Evolutionary conservation across 1,140 invertebrate species (phyloP).

Genomic region (Cydia pomonella): DNA sequence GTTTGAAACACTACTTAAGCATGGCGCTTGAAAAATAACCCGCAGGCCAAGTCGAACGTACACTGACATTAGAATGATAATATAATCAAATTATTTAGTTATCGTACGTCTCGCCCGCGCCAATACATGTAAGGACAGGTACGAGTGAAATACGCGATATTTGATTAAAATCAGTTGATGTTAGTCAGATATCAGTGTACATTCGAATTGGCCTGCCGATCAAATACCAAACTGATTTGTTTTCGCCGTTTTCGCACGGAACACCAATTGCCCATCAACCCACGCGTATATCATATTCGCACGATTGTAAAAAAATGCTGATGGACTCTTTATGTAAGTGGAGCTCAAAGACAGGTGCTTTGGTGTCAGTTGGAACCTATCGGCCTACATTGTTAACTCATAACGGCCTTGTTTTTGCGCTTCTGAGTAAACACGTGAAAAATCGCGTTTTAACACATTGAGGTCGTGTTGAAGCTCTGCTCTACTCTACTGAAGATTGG

Average conservation of each 20-base stretch:
- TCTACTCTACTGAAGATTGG: too few species aligned
- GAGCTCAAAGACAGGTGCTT: not conserved
- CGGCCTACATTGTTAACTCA: not conserved
- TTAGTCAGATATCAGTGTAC: too few species aligned
- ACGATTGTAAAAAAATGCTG: conserved; percentile 3
- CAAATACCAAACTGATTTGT: conserved; percentile 2
- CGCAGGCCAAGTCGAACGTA: too few species aligned
- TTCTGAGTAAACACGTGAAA: not conserved
- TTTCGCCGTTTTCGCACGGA: not conserved
- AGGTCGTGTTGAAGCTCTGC: too few species aligned
- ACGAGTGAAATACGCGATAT: too few species aligned
- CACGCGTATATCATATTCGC: conserved; percentile 19
- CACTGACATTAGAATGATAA: too few species aligned
- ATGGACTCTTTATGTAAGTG: conserved; percentile 6
- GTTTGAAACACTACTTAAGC: not conserved
- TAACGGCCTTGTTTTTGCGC: not conserved
- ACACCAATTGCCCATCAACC: not conserved
- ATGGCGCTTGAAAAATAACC: not conserved
- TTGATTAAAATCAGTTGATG: too few species aligned
- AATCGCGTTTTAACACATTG: too few species aligned
- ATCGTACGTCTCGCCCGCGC: too few species aligned
- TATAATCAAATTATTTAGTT: too few species aligned
- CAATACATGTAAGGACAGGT: too few species aligned
- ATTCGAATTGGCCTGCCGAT: too few species aligned
- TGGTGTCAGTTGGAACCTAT: not conserved